Percentiles rank a stretch among this genome's conserved stretches.
These are phyloP conservation scores for Drosophila anomalata DNA, from an alignment of 2,888 invertebrate species.

Conservation along the genomic window DNA sequence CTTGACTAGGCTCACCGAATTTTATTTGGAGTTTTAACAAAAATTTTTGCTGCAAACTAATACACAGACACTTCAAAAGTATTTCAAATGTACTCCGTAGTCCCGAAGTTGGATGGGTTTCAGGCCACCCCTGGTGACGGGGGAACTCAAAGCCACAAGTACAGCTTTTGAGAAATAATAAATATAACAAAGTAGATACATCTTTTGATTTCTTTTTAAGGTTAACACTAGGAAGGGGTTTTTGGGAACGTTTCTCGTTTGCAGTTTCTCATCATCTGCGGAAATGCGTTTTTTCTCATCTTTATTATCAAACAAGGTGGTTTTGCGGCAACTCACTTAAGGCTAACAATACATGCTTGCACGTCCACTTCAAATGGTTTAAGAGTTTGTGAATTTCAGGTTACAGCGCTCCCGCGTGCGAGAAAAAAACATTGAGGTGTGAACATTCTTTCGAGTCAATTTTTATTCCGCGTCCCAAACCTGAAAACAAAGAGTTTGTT, in stretches of 20 bases:
- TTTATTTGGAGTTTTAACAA: background rate
- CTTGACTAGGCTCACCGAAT: background rate
- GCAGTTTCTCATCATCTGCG: background rate
- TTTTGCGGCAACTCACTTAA: background rate
- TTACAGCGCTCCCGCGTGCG: background rate
- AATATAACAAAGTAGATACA: too few relatives aligned
- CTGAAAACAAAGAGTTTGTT: background rate
- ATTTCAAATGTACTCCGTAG: background rate
- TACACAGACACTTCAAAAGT: background rate
- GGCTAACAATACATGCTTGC: background rate
- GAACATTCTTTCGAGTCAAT: background rate
- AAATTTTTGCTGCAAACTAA: background rate
- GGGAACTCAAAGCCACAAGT: too few relatives aligned
- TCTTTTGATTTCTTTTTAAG: background rate
- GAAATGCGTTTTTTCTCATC: background rate
- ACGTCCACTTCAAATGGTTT: conserved; percentile 14
- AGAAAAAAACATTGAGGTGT: background rate
- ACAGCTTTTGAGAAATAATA: too few relatives aligned
- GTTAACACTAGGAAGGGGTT: too few relatives aligned
- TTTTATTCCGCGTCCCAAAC: background rate
- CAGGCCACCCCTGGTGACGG: too few relatives aligned
- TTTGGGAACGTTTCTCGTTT: background rate
- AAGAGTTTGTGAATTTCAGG: background rate
- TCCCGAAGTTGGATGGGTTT: background rate
- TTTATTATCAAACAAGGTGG: background rate